Evolutionary conservation across 1,140 invertebrate species (phyloP).

Genomic region (Heliconius congener): DNA sequence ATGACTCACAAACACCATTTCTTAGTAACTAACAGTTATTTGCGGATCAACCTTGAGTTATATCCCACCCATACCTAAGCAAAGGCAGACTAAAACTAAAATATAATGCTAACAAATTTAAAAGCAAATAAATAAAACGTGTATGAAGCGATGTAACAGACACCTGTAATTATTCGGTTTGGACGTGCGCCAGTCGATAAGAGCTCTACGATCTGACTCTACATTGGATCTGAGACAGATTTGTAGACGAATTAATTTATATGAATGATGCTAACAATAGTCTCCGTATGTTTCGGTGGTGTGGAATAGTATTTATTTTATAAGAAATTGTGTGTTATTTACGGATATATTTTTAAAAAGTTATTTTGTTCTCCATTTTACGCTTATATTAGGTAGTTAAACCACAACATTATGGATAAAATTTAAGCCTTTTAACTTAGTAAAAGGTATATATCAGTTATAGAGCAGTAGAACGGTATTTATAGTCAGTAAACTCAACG

Average conservation of each 20-base stretch:
- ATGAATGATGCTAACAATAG: conserved; percentile 9
- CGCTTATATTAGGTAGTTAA: no score
- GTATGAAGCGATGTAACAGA: conserved; percentile 2
- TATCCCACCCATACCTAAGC: neutral
- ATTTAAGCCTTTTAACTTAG: no score
- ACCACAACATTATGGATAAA: no score
- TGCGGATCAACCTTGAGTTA: neutral
- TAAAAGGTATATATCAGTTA: no score
- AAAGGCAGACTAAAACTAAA: conserved; percentile 1
- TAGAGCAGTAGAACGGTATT: no score
- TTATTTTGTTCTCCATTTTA: no score
- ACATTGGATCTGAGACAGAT: conserved; percentile 26
- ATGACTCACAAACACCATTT: neutral
- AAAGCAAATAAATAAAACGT: conserved; percentile 14
- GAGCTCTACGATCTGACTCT: conserved; percentile 14
- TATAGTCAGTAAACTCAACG: no score
- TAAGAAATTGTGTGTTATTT: no score
- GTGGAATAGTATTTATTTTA: no score
- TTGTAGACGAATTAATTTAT: conserved; percentile 18
- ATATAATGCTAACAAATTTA: conserved; percentile 10
- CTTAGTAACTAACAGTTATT: neutral
- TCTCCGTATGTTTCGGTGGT: neutral
- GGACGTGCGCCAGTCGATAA: conserved; percentile 18
- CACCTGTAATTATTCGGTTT: conserved; percentile 9
- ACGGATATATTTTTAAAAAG: no score